Conservation (phyloP, 2,113 vertebrate species). For the Poeciliopsis prolifica region DNA sequence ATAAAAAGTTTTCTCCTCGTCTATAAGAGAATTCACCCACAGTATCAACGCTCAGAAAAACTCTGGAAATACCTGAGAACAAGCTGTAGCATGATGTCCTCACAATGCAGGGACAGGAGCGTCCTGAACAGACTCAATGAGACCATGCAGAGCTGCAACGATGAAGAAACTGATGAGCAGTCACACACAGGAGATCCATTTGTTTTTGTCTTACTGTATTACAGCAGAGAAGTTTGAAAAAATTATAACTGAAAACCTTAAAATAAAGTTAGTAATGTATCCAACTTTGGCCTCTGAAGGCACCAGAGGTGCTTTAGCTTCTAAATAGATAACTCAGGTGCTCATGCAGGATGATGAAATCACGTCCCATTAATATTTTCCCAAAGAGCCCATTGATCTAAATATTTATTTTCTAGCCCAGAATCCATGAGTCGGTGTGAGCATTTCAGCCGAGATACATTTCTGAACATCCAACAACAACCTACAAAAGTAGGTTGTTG, state of each 20-base stretch:
- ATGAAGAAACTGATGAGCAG: not conserved
- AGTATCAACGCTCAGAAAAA: not conserved
- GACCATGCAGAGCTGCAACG: slow-evolving; percentile 93
- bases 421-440: not conserved
- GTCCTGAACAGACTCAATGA: slow-evolving; percentile 96
- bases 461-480: not conserved
- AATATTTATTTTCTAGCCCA: no score
- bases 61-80: slow-evolving; percentile 86
- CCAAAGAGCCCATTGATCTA: not conserved
- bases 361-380: not conserved
- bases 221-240: not conserved
- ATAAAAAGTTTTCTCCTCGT: no score
- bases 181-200: not conserved
- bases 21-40: no score
- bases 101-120: slow-evolving; percentile 93
- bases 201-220: not conserved
- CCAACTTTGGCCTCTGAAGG: not conserved
- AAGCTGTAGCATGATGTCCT: slow-evolving; percentile 95
- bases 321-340: not conserved
- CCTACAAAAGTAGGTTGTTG: not conserved
- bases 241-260: not conserved
- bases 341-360: not conserved
- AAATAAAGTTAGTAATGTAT: not conserved
- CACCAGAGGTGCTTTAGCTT: not conserved
- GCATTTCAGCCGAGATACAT: not conserved